Percentiles rank a stretch among this genome's conserved stretches.
phyloP scores from a whole-genome alignment of 64 coral and sea anemone genomes.

The Trachythela sp. region DNA sequence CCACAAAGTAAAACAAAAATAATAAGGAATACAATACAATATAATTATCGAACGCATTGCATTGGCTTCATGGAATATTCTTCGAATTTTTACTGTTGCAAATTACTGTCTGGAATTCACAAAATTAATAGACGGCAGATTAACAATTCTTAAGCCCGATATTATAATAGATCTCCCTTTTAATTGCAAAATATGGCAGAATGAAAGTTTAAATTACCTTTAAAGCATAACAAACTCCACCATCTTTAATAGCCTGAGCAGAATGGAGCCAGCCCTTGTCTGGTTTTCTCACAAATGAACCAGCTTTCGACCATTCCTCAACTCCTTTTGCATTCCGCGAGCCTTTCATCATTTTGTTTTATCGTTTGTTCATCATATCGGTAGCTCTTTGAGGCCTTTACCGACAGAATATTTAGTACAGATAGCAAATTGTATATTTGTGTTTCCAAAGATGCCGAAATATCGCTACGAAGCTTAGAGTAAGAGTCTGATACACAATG shows the following conservation, averaged over 20 bases:
- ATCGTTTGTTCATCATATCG: not conserved
- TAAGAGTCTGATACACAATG: not conserved
- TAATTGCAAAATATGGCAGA: not conserved
- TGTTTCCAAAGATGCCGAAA: not conserved
- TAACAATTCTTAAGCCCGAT: not conserved
- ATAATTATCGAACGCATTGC: not conserved
- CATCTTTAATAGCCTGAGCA: slow-evolving; percentile 68
- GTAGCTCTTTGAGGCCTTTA: not conserved
- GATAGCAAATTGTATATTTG: not conserved
- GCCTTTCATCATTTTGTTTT: not conserved
- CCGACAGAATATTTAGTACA: not conserved
- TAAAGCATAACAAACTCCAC: slow-evolving; percentile 94
- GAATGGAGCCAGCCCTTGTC: slow-evolving; percentile 87
- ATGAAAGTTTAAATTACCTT: slow-evolving; percentile 37
- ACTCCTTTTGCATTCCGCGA: slow-evolving; percentile 5
- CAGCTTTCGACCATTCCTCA: slow-evolving; percentile 87
- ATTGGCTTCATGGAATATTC: no score
- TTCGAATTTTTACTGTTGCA: no score
- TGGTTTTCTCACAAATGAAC: slow-evolving; percentile 87
- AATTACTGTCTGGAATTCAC: not conserved
- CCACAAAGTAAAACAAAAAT: not conserved
- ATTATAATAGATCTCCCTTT: not conserved
- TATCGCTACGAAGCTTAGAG: no score
- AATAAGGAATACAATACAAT: not conserved
- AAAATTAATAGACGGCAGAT: not conserved